phyloP scores from a whole-genome alignment of 2,888 invertebrate genomes.

The Amblyjoppa fuscipennis region DNA sequence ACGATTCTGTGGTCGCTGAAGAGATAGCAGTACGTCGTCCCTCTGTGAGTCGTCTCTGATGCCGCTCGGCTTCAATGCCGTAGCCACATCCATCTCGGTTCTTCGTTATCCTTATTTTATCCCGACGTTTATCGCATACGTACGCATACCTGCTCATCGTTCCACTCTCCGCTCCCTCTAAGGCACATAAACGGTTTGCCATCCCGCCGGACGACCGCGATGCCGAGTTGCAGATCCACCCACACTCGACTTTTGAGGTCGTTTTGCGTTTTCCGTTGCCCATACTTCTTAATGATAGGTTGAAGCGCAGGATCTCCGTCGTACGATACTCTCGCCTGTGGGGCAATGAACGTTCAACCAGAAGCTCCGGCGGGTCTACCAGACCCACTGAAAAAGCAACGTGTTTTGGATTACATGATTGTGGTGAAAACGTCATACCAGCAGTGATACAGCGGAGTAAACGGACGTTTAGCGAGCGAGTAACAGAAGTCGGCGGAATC shows the following conservation, averaged over 20 bases:
- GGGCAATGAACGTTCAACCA: neutral
- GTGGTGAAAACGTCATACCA: neutral
- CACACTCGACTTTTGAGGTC: neutral
- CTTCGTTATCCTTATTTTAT: constrained; percentile 41
- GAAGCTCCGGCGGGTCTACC: neutral
- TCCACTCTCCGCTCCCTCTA: constrained; percentile 45
- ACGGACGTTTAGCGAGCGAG: constrained; percentile 11
- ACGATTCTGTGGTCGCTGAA: constrained; percentile 76
- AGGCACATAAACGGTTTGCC: constrained; percentile 4
- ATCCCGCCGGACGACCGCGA: constrained; percentile 46
- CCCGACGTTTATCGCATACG: constrained; percentile 50
- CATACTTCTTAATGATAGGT: constrained; percentile 32
- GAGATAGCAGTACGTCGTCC: constrained; percentile 20
- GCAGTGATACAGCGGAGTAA: neutral
- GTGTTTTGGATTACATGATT: neutral
- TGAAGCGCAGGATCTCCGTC: neutral
- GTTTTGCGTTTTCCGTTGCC: constrained; percentile 24
- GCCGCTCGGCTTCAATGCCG: constrained; percentile 64
- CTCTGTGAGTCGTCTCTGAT: constrained; percentile 71
- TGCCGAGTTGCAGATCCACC: constrained; percentile 26
- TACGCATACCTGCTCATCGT: constrained; percentile 35
- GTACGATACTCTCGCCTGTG: neutral
- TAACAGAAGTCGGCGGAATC: constrained; percentile 76
- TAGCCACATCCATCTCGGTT: constrained; percentile 58
- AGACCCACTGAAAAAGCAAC: neutral